Conservation (phyloP, 2,888 invertebrate species). For the Tetranychus piercei region DNA sequence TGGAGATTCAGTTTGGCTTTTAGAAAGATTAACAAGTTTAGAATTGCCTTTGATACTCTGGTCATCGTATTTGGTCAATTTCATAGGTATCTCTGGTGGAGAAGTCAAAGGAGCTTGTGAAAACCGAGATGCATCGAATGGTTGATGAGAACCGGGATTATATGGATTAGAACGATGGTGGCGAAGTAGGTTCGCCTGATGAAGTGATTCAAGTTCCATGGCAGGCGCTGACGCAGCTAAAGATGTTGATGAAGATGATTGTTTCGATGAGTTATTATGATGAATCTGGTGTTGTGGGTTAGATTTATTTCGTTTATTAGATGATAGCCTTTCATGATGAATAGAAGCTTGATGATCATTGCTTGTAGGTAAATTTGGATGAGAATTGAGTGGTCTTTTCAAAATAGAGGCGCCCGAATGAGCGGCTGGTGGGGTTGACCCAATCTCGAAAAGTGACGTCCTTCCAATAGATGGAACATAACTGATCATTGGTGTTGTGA, state of each 20-base stretch:
- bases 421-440: neutral
- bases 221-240: neutral
- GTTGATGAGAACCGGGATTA: neutral
- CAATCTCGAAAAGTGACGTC: neutral
- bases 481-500: neutral
- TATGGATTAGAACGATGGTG: neutral
- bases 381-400: neutral
- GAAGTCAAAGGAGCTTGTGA: neutral
- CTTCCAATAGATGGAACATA: neutral
- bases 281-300: neutral
- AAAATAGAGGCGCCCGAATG: neutral
- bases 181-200: neutral
- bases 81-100: neutral
- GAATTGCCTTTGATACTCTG: neutral
- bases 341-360: neutral
- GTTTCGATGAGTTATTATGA: neutral
- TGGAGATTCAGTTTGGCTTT: neutral
- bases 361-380: neutral
- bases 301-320: neutral
- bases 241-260: neutral
- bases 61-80: neutral
- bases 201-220: neutral
- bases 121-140: neutral
- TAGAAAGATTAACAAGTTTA: neutral
- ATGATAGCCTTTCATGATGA: neutral